Evolutionary conservation across 2,888 invertebrate species (phyloP), one percentile per base, ranked within the genome.

Genomic region (Drosophila nigricruria): DNA sequence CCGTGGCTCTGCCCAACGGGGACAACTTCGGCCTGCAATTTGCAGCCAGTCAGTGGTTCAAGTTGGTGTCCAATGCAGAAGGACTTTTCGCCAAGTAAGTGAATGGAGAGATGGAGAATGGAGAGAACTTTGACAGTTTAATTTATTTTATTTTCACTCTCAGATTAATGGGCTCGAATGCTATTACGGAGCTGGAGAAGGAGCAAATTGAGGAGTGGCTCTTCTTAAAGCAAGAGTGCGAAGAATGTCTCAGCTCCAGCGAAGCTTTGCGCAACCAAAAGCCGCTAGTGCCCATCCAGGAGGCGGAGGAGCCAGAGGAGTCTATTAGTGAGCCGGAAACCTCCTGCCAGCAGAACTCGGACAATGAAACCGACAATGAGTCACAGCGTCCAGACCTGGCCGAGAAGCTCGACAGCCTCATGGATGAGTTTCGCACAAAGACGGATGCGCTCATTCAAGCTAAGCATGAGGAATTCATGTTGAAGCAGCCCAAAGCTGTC

Each of bases 151-250:
- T 23, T 14, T 20, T 47, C 2, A 20, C 18, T 25, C 3, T 0
- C 20, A 92, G 92, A 79, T 79, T 97, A 47, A 94, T 96, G 54
- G 94, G 95, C 18, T 96, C 95, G 43, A 96, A 96, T 85, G 94
- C 95, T n/a, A 91, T 97, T 62, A 94, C 95, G 14, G 95, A 96
- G 60, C 93, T 94, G 69, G 96, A 97, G 90, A 94, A 96, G 77
- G 96, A 96, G 87, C 96, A 96, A 78, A 95, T 96, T 50, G 95
- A 96, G 89, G 96, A 96, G 80, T 97, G 97, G 97, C 93, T 97
- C 20, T 96, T 96, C 85, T 93, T 97, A 71, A 97, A 97, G 90
- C 97, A 97, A 80, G 97, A 97, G 92, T 97, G 97, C 92, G 97
- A 97, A 92, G 97, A 97, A 90, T 97, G 97, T 90, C 94, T 93